A percentile compares a stretch with the other conserved stretches of the same genome.
These are phyloP conservation scores for Napeogenes inachia DNA, from an alignment of 2,888 invertebrate genomes.

Conservation along the genomic window DNA sequence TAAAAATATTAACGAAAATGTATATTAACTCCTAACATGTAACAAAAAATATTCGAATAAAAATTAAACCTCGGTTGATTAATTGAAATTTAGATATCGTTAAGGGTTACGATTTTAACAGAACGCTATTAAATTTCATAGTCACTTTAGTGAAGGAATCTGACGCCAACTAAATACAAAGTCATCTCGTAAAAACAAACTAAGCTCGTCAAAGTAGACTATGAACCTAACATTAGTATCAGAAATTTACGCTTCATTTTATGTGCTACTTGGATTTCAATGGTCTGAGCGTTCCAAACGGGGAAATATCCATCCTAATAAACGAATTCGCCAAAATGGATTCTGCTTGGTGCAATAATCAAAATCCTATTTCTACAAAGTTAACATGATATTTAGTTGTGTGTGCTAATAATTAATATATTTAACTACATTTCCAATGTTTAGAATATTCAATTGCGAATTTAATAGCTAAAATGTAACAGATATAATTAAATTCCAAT, in stretches of 20 bases:
- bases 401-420: conserved; percentile 17
- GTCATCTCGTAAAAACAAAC: conserved; percentile 48
- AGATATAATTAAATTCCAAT: too few relatives aligned
- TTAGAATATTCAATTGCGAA: too few relatives aligned
- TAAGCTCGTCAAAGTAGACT: conserved; percentile 46
- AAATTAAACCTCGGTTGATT: too few relatives aligned
- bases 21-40: too few relatives aligned
- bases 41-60: too few relatives aligned
- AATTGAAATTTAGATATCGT: too few relatives aligned
- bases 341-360: conserved; percentile 42
- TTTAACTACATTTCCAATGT: conserved; percentile 8
- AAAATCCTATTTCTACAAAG: conserved; percentile 39
- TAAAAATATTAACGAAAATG: too few relatives aligned
- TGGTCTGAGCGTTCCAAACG: conserved; percentile 32
- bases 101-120: conserved; percentile 4
- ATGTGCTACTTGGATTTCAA: conserved; percentile 62
- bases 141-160: conserved; percentile 22
- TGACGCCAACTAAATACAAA: conserved; percentile 36
- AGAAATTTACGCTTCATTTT: conserved; percentile 61
- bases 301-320: conserved; percentile 35
- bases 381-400: conserved; percentile 34
- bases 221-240: conserved; percentile 50
- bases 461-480: too few relatives aligned
- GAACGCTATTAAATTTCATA: conserved; percentile 24
- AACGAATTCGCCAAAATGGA: conserved; percentile 50